Conservation (phyloP, 2,113 vertebrate species). For the Castor canadensis region DNA sequence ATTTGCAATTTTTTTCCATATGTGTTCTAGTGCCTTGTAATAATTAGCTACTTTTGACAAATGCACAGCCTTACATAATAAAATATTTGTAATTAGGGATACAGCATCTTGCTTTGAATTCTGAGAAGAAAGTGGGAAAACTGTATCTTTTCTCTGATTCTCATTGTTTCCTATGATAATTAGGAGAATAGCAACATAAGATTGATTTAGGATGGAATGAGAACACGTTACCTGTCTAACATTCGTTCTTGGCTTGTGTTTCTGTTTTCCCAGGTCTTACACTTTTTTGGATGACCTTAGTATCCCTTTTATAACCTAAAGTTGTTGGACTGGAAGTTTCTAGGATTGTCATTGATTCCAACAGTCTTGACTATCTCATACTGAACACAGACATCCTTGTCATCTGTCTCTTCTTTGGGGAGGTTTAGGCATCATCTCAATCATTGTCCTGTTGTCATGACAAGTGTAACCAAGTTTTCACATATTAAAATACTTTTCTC, state of each 20-base stretch:
- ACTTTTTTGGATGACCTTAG: neutral
- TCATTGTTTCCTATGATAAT: neutral
- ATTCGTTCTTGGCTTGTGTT: neutral
- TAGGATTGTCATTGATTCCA: accelerated
- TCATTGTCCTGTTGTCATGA: neutral
- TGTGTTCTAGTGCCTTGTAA: neutral
- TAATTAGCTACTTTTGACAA: neutral
- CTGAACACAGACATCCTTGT: neutral
- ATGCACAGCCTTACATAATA: neutral
- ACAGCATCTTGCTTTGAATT: neutral
- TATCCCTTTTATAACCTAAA: neutral
- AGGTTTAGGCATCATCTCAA: neutral
- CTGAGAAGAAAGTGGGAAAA: neutral
- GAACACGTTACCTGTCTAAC: accelerated
- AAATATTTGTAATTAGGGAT: neutral
- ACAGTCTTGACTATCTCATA: neutral
- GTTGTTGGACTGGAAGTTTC: neutral
- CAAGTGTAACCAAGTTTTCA: neutral
- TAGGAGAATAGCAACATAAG: neutral
- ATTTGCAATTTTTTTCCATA: neutral
- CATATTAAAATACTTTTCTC: neutral
- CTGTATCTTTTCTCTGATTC: neutral
- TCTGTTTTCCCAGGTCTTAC: neutral
- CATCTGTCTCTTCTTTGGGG: neutral
- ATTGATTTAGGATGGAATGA: neutral